Conservation (phyloP, 2,797 vertebrate genomes). For the Danio albolineatus region DNA sequence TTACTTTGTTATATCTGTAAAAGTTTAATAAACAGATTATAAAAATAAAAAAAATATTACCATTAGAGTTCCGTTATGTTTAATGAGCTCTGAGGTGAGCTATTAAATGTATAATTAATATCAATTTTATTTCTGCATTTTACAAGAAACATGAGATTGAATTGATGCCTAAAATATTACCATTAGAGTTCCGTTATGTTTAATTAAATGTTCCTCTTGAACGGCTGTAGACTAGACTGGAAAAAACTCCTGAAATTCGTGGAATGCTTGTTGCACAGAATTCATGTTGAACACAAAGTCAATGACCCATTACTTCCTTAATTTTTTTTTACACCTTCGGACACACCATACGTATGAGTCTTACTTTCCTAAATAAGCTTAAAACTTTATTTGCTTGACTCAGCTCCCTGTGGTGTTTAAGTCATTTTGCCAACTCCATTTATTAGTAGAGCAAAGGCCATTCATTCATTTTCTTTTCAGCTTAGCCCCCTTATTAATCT, state of each 20-base stretch:
- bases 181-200: not conserved
- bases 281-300: not conserved
- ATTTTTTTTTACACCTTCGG: not conserved
- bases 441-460: constrained; percentile 1
- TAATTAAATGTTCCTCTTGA: not conserved
- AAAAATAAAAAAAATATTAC: no score
- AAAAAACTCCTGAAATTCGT: constrained; percentile 8
- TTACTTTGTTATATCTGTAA: no score
- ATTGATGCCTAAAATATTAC: no score
- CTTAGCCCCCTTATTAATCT: no score
- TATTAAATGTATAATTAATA: no score
- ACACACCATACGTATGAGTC: not conserved
- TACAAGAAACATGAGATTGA: no score
- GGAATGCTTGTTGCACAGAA: constrained; percentile 32
- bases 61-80: not conserved
- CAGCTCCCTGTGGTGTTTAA: not conserved
- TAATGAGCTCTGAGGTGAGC: not conserved
- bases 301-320: constrained; percentile 11
- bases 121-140: no score
- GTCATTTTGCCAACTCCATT: constrained; percentile 1
- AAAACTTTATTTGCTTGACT: constrained; percentile 9
- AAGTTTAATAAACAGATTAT: no score
- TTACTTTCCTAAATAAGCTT: constrained; percentile 17
- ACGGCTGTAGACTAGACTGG: not conserved
- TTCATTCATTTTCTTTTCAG: no score